Evolutionary conservation across 1,140 invertebrate genomes (phyloP), one percentile per base, ranked within the genome.

Genomic region (Lordiphosa collinella): DNA sequence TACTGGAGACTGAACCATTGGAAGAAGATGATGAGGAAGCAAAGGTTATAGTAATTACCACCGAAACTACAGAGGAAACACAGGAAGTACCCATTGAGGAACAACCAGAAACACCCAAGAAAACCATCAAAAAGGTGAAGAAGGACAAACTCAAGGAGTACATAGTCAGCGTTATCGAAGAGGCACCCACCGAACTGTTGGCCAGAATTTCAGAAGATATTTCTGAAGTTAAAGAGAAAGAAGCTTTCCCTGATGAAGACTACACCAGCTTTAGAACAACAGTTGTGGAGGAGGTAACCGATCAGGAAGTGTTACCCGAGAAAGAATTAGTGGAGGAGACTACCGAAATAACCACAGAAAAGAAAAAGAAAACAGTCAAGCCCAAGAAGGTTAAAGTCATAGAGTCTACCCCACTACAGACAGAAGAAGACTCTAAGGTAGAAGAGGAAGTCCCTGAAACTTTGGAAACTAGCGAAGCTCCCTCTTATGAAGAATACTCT

Each of bases 21-120:
- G 54, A 38, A 1, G 46, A 56, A n/a, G 35, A 43, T 0, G 16
- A 43, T 3, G 79, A 87, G 4, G 69, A 79, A 22, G 82, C 76
- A 2, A 70, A 80, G 53, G 58, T 90, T 4, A 73, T 70, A 29
- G 75, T 89, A 11, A 87, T 88, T 55, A 88, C 90, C 48, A 78
- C 66, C 8, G 84, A 88, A 68, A 46, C 66, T 56, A 50, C 51
- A 0, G 48, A 60, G 59, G 67, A 89, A 16, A 36, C 14, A n/a
- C 29, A 36, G 4, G 51, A 62, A 50, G 16, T 36, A 3, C 31
- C 44, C 1, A 32, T 6, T n/a, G 14, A 71, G 6, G 52, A 63
- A 44, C 73, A 78, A 3, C 66, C 68, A 5, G 55, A 73, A 31
- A 64, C 72, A 25, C 79, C 82, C 3, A 80, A 88, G 46, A 87